Evolutionary conservation across 2,113 vertebrate species (phyloP).

Genomic region (Labeo rohita): DNA sequence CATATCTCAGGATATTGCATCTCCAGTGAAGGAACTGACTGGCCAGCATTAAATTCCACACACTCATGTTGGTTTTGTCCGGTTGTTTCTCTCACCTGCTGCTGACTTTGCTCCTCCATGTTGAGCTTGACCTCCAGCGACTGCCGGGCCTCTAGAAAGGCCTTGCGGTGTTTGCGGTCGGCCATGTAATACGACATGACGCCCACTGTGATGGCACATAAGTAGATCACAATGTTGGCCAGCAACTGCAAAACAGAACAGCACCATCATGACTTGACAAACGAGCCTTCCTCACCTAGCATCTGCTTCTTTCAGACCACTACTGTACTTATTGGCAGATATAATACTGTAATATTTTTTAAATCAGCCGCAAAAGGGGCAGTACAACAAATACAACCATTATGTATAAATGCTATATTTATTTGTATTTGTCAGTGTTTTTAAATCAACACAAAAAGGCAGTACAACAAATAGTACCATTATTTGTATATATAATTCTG

Average conservation of each 20-base stretch:
- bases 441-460: too few relatives aligned
- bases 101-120: constrained; percentile 96
- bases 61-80: constrained; percentile 40
- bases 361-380: too few relatives aligned
- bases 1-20: background rate
- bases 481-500: too few relatives aligned
- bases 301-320: background rate
- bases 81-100: constrained; percentile 81
- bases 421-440: too few relatives aligned
- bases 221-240: constrained; percentile 90
- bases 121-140: constrained; percentile 96
- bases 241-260: constrained; percentile 65
- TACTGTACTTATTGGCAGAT: too few relatives aligned
- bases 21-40: background rate
- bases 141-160: constrained; percentile 93
- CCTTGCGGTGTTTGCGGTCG: constrained; percentile 94
- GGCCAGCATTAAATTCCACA: background rate
- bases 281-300: background rate
- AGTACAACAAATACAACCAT: too few relatives aligned
- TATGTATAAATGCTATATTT: too few relatives aligned
- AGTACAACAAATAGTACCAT: too few relatives aligned
- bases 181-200: constrained; percentile 98
- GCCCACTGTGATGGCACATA: constrained; percentile 89
- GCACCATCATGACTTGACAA: background rate
- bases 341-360: too few relatives aligned